Conservation (phyloP, 2,888 invertebrate genomes). For the Flexamia atlantica region DNA sequence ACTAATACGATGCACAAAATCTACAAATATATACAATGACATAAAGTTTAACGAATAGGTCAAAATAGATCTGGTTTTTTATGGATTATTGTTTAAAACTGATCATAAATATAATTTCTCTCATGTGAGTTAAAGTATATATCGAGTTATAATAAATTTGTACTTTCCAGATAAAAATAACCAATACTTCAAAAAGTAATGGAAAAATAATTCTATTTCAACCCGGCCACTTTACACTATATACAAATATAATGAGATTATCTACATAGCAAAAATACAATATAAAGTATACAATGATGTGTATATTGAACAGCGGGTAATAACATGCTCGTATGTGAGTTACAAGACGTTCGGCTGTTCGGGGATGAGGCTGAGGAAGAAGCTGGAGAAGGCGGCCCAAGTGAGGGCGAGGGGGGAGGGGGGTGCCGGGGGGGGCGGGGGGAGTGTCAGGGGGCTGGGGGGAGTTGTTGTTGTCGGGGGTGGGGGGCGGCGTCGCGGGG, state of each 20-base stretch:
- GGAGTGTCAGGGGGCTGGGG: slow-evolving; percentile 54
- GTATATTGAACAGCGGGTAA: slow-evolving; percentile 62
- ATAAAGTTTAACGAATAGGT: neutral
- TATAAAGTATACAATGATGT: slow-evolving; percentile 31
- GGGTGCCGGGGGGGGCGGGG: slow-evolving; percentile 75
- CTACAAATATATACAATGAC: slow-evolving; percentile 35
- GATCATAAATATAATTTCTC: no score
- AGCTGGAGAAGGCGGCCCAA: slow-evolving; percentile 94
- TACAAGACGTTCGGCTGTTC: slow-evolving; percentile 85
- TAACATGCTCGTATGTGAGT: no score
- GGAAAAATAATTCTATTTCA: neutral
- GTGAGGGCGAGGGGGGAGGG: slow-evolving; percentile 84
- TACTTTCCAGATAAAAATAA: neutral
- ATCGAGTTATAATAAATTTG: no score
- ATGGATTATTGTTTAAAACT: no score
- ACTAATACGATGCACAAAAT: neutral
- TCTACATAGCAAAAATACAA: slow-evolving; percentile 37
- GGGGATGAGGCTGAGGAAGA: slow-evolving; percentile 96
- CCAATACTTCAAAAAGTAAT: no score
- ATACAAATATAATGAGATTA: slow-evolving; percentile 30
- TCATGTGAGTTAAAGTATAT: no score
- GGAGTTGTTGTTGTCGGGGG: slow-evolving; percentile 67
- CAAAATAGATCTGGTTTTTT: slow-evolving; percentile 16
- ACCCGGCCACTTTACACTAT: slow-evolving; percentile 11
- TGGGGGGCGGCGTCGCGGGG: slow-evolving; percentile 47